Evolutionary conservation across 2,113 vertebrate species (phyloP), one percentile per base, ranked within the genome.

Genomic region (Lipophrys pholis): DNA sequence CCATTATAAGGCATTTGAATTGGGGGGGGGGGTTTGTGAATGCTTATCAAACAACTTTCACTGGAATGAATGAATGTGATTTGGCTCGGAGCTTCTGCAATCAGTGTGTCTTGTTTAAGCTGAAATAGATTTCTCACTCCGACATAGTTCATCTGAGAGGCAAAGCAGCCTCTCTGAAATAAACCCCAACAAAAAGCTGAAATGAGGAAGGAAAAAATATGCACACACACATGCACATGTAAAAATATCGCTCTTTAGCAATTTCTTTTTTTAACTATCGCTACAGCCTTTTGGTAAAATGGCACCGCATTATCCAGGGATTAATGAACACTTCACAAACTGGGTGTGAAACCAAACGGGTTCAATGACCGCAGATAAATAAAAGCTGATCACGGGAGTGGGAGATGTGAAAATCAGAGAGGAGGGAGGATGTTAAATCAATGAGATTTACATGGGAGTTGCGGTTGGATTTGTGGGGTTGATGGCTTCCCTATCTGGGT

Each of bases 21-120:
- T 10, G 64, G 57, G 64, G 16, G 9, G 11, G 52, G 21, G 35
- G 11, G 63, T 73, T 16, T 16, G 15, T 51, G 62, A 15, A 21
- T 36, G 61, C 49, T 56, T 53, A 81, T 84, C 69, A 87, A 62
- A 77, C 81, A 80, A 78, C 84, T 84, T 85, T 81, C 76, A 71
- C 39, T 80, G 56, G 42, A 72, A 80, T 90, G 90, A 92, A 92
- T 87, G 79, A 78, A 77, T 76, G 71, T 89, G 76, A 91, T 92
- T 91, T 88, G 81, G 83, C 83, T 81, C 72, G 11, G 73, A 76
- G 61, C 76, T 75, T 88, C 69, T 80, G 89, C 85, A 92, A 92
- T 92, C 91, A 92, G 89, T 51, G 76, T 0, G 9, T 86, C 84
- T 91, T 92, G 89, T 92, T 89, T 86, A 75, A 87, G 77, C 76